Evolutionary conservation across 92 coral and sea anemone species (phyloP), one percentile per base, ranked within the genome.

Genomic region (Epizoanthus illoricatus): DNA sequence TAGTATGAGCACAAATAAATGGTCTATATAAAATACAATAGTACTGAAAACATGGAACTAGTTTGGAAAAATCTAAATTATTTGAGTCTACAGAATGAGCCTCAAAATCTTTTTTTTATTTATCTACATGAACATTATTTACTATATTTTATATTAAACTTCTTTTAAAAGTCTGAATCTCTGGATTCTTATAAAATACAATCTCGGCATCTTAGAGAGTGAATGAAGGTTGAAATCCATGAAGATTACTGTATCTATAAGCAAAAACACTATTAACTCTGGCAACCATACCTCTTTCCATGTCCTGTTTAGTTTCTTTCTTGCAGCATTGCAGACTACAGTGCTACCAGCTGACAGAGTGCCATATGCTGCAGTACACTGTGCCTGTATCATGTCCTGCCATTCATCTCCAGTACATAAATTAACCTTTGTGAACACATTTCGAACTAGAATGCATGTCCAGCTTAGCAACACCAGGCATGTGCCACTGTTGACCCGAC

Each of bases 301-400:
- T 5, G 87, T 84, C 43, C 82, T 88, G 76, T 84, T 76, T 52
- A 93, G 67, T 78, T 93, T 93, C 63, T 81, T 88, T 72, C 81
- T 83, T 45, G 92, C 97, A n/a, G 92, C 86, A 64, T 84, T 80
- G 68, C 94, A 91, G 42, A 93, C 94, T 41, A 74, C 74, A 36
- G 79, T 24, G 66, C 80, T 85, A 11, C 94, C 97, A n/a, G 94
- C 94, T 84, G 94, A 84, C 83, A 93, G 70, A 5, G 86, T 89
- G 41, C 97, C 94, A 85, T 88, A 85, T 3, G 89, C 82, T 0
- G 92, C 94, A 65, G 85, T 24, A 75, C 89, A 84, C 86, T 93
- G 97, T 20, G 86, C 86, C 52, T 87, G 85, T 15, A 93, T 86
- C 57, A 90, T 55, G 36, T 90, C 88, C 36, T 21, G 75, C 97